Evolutionary conservation across 1,140 invertebrate genomes (phyloP).

Genomic region (Parapsyche elsis): DNA sequence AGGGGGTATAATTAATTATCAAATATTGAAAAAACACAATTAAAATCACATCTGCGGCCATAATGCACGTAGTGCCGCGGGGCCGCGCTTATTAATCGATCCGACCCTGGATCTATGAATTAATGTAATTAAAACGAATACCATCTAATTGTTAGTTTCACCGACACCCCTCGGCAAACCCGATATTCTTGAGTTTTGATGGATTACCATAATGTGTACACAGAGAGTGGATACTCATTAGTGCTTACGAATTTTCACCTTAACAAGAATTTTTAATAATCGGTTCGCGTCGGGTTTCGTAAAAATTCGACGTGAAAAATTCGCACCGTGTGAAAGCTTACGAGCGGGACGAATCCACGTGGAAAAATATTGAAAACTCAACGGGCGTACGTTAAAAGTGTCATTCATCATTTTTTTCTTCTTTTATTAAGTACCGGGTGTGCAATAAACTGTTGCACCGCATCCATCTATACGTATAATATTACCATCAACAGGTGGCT

Average conservation of each 20-base stretch:
- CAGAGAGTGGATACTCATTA: background rate
- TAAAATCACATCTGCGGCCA: slow-evolving; percentile 43
- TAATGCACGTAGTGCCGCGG: slow-evolving; percentile 22
- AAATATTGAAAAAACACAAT: slow-evolving; percentile 45
- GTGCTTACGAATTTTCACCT: background rate
- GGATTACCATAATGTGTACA: slow-evolving; percentile 25
- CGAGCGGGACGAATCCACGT: background rate
- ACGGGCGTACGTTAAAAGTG: background rate
- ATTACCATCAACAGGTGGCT: slow-evolving; percentile 29
- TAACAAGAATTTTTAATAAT: background rate
- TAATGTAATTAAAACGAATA: slow-evolving; percentile 37
- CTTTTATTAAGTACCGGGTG: slow-evolving; percentile 19
- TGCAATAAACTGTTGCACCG: slow-evolving; percentile 35
- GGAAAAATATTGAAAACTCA: background rate
- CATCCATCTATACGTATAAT: slow-evolving; percentile 24
- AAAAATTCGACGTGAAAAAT: background rate
- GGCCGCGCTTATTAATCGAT: slow-evolving; percentile 34
- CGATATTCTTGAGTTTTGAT: slow-evolving; percentile 2
- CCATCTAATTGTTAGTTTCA: slow-evolving; percentile 37
- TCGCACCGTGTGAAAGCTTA: background rate
- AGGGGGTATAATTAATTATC: slow-evolving; percentile 30
- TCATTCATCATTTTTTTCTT: slow-evolving; percentile 21
- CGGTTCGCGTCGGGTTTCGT: background rate
- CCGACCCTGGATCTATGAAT: slow-evolving; percentile 23
- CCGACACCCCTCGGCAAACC: background rate